Percentiles rank a stretch among this genome's conserved stretches.
These are phyloP conservation scores for Zophobas morio DNA, from an alignment of 1,140 invertebrate genomes.

Conservation along the genomic window DNA sequence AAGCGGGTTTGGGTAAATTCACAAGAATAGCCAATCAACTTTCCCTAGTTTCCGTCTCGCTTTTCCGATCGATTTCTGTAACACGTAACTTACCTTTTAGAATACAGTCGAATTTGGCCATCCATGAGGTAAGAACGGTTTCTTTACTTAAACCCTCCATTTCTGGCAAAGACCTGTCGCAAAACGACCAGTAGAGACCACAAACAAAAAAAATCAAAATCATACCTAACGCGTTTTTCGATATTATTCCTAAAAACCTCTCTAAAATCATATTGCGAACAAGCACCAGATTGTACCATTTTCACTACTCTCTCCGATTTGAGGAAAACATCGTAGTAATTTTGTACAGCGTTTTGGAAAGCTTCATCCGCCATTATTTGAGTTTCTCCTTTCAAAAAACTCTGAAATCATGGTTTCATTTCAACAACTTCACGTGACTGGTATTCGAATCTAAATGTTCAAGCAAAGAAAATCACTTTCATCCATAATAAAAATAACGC, in stretches of 20 bases:
- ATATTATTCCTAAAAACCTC: conserved; percentile 99
- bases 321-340: conserved; percentile 97
- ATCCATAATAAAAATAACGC: conserved; percentile 9
- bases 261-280: conserved; percentile 97
- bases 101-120: conserved; percentile 99
- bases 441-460: neutral
- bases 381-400: conserved; percentile 94
- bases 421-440: neutral
- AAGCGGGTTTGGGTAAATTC: too few species aligned
- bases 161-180: conserved; percentile 91
- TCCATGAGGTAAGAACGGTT: conserved; percentile 98
- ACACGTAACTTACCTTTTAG: conserved; percentile 81
- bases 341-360: conserved; percentile 98
- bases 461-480: conserved; percentile 16
- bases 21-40: neutral
- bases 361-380: conserved; percentile 99
- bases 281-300: conserved; percentile 97
- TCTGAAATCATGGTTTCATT: conserved; percentile 70
- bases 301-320: conserved; percentile 95
- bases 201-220: conserved; percentile 44
- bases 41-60: too few species aligned
- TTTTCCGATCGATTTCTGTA: too few species aligned
- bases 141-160: conserved; percentile 99
- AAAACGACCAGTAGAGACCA: conserved; percentile 48
- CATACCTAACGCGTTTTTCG: conserved; percentile 93